These are phyloP conservation scores for Anabas testudineus DNA, from an alignment of 2,797 vertebrate genomes.

Conservation along the genomic window DNA sequence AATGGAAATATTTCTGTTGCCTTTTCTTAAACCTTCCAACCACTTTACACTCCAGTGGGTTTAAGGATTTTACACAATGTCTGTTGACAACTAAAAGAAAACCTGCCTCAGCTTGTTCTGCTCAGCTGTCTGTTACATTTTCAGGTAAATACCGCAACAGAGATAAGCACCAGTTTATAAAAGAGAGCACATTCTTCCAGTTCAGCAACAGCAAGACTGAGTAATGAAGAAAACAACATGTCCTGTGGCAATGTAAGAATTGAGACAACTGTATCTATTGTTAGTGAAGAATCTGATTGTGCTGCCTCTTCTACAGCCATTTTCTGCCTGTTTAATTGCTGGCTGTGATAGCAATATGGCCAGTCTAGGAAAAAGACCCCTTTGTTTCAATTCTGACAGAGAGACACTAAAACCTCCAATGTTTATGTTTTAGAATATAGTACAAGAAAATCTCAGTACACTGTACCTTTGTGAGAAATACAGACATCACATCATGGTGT, in stretches of 20 bases:
- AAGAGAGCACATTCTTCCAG: neutral
- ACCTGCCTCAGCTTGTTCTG: conserved; percentile 16
- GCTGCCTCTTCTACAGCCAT: neutral
- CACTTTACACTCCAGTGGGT: neutral
- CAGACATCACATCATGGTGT: too few species aligned
- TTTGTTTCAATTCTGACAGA: neutral
- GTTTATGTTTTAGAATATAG: neutral
- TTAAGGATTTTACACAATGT: conserved; percentile 2
- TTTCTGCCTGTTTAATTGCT: neutral
- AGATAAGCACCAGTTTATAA: conserved; percentile 1
- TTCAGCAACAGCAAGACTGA: neutral
- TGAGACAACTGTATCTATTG: conserved; percentile 4
- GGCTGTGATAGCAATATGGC: conserved; percentile 11
- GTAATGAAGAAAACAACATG: neutral
- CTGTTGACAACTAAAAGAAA: neutral
- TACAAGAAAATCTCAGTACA: too few species aligned
- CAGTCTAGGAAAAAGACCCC: neutral
- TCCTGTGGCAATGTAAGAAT: neutral
- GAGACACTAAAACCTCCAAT: neutral
- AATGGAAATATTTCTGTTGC: neutral
- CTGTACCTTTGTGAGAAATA: neutral
- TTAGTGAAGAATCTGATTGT: neutral
- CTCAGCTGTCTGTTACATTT: conserved; percentile 1
- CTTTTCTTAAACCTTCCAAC: neutral
- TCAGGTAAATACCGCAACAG: neutral